Evolutionary conservation across 2,888 invertebrate genomes (phyloP).

Genomic region (Elmis aenea): DNA sequence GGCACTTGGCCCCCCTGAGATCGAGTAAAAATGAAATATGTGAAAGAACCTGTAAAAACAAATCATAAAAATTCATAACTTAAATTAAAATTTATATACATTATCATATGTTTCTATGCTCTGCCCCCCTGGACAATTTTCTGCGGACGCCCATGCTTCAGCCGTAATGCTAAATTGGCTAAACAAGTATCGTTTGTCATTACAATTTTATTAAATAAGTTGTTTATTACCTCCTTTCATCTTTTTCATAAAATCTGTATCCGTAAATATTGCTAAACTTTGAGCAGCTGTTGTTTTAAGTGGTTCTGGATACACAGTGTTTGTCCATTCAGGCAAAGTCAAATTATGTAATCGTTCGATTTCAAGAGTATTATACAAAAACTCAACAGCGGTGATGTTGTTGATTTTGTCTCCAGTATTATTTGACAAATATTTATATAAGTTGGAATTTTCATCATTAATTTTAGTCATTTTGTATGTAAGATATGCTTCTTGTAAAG

Average conservation of each 20-base stretch:
- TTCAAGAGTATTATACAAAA: conserved; percentile 65
- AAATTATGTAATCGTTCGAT: conserved; percentile 63
- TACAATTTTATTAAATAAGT: no score
- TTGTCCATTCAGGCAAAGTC: conserved; percentile 70
- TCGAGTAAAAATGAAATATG: no score
- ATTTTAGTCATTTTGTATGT: conserved; percentile 49
- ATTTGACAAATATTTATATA: conserved; percentile 59
- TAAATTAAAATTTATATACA: no score
- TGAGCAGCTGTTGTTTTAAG: conserved; percentile 63
- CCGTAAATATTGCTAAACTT: conserved; percentile 65
- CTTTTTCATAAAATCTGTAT: conserved; percentile 64
- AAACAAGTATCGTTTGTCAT: no score
- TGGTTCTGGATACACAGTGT: conserved; percentile 60
- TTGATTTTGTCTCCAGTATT: conserved; percentile 53
- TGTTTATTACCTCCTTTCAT: conserved; percentile 61
- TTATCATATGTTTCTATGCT: no score
- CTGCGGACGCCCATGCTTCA: no score
- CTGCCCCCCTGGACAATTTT: no score
- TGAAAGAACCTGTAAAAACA: no score
- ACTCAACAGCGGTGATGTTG: conserved; percentile 64
- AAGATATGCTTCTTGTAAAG: conserved; percentile 50
- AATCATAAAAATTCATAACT: no score
- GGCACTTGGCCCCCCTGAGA: no score
- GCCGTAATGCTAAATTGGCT: no score
- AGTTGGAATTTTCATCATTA: conserved; percentile 53